These are phyloP conservation scores for Patella caerulea DNA, from an alignment of 2,888 invertebrate genomes.

Conservation along the genomic window DNA sequence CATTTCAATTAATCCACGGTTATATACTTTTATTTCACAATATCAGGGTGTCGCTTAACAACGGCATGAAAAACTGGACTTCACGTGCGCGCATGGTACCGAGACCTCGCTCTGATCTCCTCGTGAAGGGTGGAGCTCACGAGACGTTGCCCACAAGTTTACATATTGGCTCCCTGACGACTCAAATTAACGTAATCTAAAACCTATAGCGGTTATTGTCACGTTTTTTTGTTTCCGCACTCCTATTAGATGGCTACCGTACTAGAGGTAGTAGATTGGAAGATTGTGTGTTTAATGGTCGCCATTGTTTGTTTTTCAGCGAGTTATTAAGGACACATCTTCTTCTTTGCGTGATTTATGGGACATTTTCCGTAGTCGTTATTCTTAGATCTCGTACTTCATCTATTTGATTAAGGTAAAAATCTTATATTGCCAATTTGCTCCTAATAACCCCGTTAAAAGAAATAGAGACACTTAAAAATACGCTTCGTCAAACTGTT, in stretches of 20 bases:
- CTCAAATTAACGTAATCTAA: neutral
- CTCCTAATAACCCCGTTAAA: no score
- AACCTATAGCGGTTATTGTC: neutral
- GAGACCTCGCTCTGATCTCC: neutral
- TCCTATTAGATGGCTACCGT: neutral
- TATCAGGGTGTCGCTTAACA: neutral
- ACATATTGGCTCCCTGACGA: neutral
- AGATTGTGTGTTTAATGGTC: neutral
- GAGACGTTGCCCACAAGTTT: neutral
- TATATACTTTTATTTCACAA: neutral
- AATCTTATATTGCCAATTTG: neutral
- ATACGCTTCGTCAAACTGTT: no score
- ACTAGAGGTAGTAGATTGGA: neutral
- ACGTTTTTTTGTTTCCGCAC: neutral
- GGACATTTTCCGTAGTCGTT: neutral
- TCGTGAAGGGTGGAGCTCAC: neutral
- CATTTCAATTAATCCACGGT: neutral
- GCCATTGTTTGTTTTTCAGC: neutral
- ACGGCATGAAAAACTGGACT: neutral
- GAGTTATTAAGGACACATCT: neutral
- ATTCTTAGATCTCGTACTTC: neutral
- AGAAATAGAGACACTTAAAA: no score
- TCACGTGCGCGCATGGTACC: neutral
- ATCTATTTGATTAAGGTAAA: neutral
- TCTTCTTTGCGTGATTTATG: neutral